Evolutionary conservation across 1,140 invertebrate genomes (phyloP).

Genomic region (Ceratina australensis): DNA sequence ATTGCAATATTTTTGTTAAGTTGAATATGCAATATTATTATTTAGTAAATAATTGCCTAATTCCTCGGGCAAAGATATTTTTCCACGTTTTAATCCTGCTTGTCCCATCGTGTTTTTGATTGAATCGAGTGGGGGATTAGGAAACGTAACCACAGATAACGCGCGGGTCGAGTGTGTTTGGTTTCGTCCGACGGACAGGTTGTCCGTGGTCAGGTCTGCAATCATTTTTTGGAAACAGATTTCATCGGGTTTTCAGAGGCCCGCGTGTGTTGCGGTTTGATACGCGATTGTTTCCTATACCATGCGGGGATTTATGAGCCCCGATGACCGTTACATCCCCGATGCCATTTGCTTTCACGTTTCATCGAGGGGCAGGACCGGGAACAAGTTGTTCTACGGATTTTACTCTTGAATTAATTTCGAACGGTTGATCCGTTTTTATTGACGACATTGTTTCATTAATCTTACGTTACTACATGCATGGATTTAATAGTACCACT

Average conservation of each 20-base stretch:
- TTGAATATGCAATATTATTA: too few species aligned
- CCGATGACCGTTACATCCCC: neutral
- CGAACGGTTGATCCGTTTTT: too few species aligned
- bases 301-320: neutral
- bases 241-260: neutral
- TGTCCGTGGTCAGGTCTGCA: conserved; percentile 13
- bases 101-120: neutral
- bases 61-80: too few species aligned
- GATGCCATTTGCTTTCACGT: neutral
- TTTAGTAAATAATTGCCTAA: too few species aligned
- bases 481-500: too few species aligned
- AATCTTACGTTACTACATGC: too few species aligned
- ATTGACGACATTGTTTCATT: too few species aligned
- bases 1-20: too few species aligned
- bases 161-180: neutral
- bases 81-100: neutral
- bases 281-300: neutral
- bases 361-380: too few species aligned
- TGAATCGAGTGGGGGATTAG: neutral
- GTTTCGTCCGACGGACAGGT: neutral
- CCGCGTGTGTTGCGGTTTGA: neutral
- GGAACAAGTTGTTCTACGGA: neutral
- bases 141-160: conserved; percentile 19
- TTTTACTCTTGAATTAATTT: too few species aligned
- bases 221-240: conserved; percentile 22